A percentile compares a stretch with the other conserved stretches of the same genome.
These are phyloP conservation scores for Callaeas wilsoni DNA, from an alignment of 2,113 vertebrate genomes.

Conservation along the genomic window DNA sequence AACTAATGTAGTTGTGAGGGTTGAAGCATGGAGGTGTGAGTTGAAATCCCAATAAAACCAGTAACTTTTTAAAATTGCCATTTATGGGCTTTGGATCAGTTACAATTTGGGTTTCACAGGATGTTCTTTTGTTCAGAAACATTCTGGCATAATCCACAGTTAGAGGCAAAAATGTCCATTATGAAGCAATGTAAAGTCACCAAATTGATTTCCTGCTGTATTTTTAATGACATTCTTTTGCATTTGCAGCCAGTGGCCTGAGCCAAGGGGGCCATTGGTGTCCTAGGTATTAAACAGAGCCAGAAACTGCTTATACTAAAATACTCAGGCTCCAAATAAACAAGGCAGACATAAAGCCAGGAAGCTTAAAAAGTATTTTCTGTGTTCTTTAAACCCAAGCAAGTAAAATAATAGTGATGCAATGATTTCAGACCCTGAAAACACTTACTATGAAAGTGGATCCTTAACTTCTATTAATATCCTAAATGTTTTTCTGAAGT, in stretches of 20 bases:
- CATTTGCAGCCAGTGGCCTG: not conserved
- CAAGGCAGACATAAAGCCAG: not conserved
- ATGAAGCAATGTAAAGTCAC: not conserved
- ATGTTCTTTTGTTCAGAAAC: not conserved
- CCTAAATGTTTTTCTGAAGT: not conserved
- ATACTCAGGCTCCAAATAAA: not conserved
- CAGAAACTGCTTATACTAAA: not conserved
- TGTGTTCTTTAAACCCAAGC: not conserved
- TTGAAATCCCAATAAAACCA: not conserved
- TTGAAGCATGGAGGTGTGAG: not conserved
- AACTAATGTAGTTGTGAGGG: not conserved
- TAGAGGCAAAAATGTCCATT: not conserved
- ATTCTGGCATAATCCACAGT: not conserved
- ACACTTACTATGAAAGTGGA: not conserved
- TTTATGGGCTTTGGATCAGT: not conserved
- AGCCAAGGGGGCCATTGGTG: not conserved
- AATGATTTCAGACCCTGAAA: not conserved
- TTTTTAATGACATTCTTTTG: slow-evolving; percentile 22
- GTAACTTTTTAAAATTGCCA: not conserved
- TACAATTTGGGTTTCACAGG: not conserved
- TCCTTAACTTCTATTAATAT: not conserved
- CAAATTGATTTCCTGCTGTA: slow-evolving; percentile 27
- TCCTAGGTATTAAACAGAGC: not conserved
- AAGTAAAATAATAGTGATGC: not conserved
- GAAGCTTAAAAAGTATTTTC: not conserved